These are phyloP conservation scores for Caenorhabditis afra DNA, from an alignment of 2,888 invertebrate species.

Conservation along the genomic window DNA sequence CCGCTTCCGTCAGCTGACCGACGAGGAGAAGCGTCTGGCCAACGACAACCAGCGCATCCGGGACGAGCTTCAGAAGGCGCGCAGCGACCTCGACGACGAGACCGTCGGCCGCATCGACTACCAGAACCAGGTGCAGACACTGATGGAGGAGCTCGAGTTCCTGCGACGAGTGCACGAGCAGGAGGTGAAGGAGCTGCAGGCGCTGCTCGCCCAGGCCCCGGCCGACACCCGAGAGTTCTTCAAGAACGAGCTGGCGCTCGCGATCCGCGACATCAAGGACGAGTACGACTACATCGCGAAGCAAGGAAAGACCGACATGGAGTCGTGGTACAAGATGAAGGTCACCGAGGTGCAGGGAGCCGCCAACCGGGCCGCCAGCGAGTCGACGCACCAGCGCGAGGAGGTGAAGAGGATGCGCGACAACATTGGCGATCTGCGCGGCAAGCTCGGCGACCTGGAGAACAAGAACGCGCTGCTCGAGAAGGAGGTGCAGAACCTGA, in stretches of 20 bases:
- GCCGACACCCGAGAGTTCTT: constrained; percentile 81
- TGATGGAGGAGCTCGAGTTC: constrained; percentile 81
- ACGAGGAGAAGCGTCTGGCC: constrained; percentile 79
- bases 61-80: constrained; percentile 80
- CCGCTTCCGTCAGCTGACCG: constrained; percentile 79
- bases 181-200: constrained; percentile 81
- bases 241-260: constrained; percentile 83
- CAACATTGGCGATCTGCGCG: constrained; percentile 66
- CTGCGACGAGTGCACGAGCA: constrained; percentile 80
- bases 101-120: constrained; percentile 81
- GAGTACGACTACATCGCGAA: constrained; percentile 82
- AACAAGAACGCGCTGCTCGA: constrained; percentile 73
- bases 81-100: constrained; percentile 81
- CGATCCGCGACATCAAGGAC: constrained; percentile 83
- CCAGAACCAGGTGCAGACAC: constrained; percentile 81
- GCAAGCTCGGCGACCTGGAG: constrained; percentile 72
- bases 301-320: constrained; percentile 82
- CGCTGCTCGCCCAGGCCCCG: constrained; percentile 80
- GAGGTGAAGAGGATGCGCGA: constrained; percentile 80
- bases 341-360: constrained; percentile 80
- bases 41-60: constrained; percentile 79
- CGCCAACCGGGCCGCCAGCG: constrained; percentile 82
- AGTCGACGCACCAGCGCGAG: constrained; percentile 82
- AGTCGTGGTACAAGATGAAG: constrained; percentile 83
- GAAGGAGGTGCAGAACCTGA: constrained; percentile 79